These are phyloP conservation scores for Apantesis nais DNA, from an alignment of 2,888 invertebrate genomes.

Conservation along the genomic window DNA sequence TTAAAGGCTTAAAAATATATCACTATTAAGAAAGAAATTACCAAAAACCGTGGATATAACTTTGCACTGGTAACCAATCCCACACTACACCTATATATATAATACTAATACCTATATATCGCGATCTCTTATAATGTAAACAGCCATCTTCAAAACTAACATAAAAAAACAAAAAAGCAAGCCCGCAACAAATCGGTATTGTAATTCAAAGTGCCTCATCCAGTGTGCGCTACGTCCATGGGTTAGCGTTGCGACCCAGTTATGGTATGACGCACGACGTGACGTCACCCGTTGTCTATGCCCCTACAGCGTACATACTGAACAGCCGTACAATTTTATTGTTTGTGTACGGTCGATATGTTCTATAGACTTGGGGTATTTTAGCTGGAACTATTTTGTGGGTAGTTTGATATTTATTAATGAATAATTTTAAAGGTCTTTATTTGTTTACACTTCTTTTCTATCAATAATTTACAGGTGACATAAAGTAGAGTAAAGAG, in stretches of 20 bases:
- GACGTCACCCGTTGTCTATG: conserved; percentile 58
- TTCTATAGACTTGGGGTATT: conserved; percentile 14
- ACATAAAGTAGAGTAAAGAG: neutral
- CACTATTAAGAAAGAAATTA: neutral
- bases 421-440: neutral
- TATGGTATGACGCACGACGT: conserved; percentile 58
- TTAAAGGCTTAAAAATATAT: too few species aligned
- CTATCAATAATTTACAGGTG: neutral
- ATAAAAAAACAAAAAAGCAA: neutral
- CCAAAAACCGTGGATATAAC: neutral
- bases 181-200: conserved; percentile 41
- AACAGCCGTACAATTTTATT: conserved; percentile 36
- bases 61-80: neutral
- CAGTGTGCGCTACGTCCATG: conserved; percentile 13
- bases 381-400: conserved; percentile 1
- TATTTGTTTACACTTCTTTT: neutral
- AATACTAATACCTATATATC: neutral
- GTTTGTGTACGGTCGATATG: conserved; percentile 28
- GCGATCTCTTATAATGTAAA: neutral
- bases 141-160: neutral
- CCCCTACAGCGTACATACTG: conserved; percentile 40
- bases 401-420: neutral
- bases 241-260: conserved; percentile 50
- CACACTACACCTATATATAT: too few species aligned
- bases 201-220: conserved; percentile 38